Conservation (phyloP, 2,888 invertebrate species). For the Apomyelois bistriatella region DNA sequence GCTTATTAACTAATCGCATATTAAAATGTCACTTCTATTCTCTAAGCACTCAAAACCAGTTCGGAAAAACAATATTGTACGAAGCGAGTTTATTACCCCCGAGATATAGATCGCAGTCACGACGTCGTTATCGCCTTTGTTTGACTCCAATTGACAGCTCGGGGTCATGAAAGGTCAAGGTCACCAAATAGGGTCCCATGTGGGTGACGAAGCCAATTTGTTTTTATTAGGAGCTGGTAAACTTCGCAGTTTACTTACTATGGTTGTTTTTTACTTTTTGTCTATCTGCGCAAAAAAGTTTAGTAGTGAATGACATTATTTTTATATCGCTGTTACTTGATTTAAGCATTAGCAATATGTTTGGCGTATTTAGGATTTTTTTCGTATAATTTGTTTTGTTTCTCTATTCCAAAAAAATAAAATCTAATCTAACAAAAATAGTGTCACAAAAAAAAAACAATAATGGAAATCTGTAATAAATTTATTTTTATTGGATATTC, state of each 20-base stretch:
- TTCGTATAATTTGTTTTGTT: too few relatives aligned
- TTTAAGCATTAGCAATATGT: too few relatives aligned
- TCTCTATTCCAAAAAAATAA: too few relatives aligned
- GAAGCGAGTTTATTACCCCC: slow-evolving; percentile 21
- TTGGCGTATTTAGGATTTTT: too few relatives aligned
- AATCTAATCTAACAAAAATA: too few relatives aligned
- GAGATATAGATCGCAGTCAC: slow-evolving; percentile 28
- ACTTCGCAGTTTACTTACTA: background rate
- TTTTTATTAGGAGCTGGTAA: slow-evolving; percentile 1
- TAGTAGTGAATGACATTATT: too few relatives aligned
- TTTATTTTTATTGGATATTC: too few relatives aligned
- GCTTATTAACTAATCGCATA: too few relatives aligned
- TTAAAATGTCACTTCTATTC: background rate
- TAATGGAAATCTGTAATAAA: too few relatives aligned
- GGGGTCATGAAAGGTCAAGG: slow-evolving; percentile 28
- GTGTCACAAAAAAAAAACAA: too few relatives aligned
- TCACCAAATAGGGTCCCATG: slow-evolving; percentile 4
- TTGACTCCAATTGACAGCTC: slow-evolving; percentile 17
- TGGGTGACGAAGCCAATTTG: background rate
- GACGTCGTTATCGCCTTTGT: slow-evolving; percentile 23
- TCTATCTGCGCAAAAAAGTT: background rate
- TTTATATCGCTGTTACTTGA: too few relatives aligned
- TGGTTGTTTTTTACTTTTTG: background rate
- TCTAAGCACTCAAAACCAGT: background rate
- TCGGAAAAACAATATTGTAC: slow-evolving; percentile 14